These are phyloP conservation scores for Acromyrmex heyeri DNA, from an alignment of 1,140 invertebrate species.

Conservation along the genomic window DNA sequence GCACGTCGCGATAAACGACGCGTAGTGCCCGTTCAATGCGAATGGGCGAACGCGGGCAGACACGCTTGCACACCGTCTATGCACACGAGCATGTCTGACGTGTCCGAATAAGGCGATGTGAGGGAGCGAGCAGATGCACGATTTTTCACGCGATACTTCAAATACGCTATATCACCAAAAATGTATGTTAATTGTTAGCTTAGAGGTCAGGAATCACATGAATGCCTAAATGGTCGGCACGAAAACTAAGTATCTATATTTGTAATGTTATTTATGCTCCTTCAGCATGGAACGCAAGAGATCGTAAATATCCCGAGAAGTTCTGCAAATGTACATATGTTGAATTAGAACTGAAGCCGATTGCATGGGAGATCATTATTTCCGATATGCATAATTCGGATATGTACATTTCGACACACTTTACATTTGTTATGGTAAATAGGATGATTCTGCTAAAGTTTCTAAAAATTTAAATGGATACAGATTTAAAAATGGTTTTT, in stretches of 20 bases:
- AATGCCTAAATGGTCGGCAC: background rate
- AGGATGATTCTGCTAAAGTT: too few relatives aligned
- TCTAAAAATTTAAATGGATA: too few relatives aligned
- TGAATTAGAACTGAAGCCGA: background rate
- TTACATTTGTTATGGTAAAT: background rate
- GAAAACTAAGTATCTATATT: background rate
- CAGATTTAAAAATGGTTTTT: too few relatives aligned
- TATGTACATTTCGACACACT: background rate
- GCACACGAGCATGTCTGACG: slow-evolving; percentile 45
- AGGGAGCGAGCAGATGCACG: slow-evolving; percentile 30
- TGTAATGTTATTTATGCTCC: background rate
- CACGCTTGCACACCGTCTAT: slow-evolving; percentile 36
- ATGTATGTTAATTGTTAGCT: slow-evolving; percentile 20
- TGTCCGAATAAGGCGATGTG: slow-evolving; percentile 76
- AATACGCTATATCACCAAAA: slow-evolving; percentile 4
- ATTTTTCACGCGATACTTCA: slow-evolving; percentile 36
- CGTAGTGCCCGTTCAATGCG: slow-evolving; percentile 49
- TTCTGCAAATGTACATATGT: background rate
- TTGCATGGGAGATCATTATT: background rate
- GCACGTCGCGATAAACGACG: slow-evolving; percentile 45
- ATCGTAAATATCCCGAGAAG: background rate
- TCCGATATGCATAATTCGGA: background rate
- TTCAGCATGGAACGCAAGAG: background rate
- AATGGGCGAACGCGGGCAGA: slow-evolving; percentile 45
- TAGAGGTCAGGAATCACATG: background rate